phyloP scores from a whole-genome alignment of 2,888 invertebrate species.

The Polyommatus iphigenia region DNA sequence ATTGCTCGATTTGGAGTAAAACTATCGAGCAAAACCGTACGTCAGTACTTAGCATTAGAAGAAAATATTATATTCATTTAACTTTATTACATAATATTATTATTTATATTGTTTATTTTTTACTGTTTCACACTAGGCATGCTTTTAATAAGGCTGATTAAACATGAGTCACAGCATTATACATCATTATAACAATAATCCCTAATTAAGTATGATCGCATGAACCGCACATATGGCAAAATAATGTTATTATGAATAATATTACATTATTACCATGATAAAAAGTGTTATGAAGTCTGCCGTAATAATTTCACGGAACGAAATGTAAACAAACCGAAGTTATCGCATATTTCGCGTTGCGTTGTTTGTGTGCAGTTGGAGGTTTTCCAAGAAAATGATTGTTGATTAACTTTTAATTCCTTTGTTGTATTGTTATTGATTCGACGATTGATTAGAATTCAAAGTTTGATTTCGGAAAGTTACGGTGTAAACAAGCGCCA shows the following conservation, averaged over 20 bases:
- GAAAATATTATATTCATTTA: not conserved
- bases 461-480: not conserved
- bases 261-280: not conserved
- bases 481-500: not conserved
- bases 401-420: constrained; percentile 20
- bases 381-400: constrained; percentile 26
- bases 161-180: not conserved
- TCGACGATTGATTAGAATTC: not conserved
- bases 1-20: no score
- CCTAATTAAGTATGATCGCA: constrained; percentile 2
- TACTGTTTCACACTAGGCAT: not conserved
- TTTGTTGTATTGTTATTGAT: constrained; percentile 23
- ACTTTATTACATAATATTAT: not conserved
- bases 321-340: constrained; percentile 22
- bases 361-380: constrained; percentile 20
- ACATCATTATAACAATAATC: not conserved
- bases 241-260: not conserved
- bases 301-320: constrained; percentile 9
- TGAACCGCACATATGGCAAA: not conserved
- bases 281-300: constrained; percentile 9
- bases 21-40: no score
- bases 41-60: no score
- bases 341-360: constrained; percentile 20
- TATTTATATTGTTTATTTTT: not conserved
- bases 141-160: constrained; percentile 6